These are phyloP conservation scores for Drosophila ercepeae DNA, from an alignment of 1,140 invertebrate species.

Conservation along the genomic window DNA sequence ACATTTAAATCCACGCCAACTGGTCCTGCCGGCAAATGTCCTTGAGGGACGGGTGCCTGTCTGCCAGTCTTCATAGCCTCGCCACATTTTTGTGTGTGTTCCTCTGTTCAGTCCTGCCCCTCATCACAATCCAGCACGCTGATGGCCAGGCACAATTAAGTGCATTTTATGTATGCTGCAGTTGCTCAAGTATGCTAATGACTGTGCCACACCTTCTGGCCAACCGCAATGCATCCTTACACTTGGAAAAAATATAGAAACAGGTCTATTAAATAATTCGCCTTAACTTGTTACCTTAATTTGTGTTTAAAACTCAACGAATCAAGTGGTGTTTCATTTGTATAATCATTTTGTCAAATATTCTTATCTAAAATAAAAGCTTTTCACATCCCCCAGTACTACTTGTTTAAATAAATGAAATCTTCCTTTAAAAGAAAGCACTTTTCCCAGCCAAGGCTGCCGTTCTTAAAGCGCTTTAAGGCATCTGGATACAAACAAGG, in stretches of 20 bases:
- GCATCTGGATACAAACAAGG: not conserved
- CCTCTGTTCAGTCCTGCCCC: conserved; percentile 1
- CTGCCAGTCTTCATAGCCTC: not conserved
- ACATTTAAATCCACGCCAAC: conserved; percentile 51
- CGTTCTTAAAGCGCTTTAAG: conserved; percentile 30
- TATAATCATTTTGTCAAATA: too few relatives aligned
- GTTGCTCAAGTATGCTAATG: conserved; percentile 78
- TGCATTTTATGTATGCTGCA: conserved; percentile 75
- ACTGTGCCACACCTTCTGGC: conserved; percentile 14
- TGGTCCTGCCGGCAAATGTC: conserved; percentile 23
- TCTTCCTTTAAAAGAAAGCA: too few relatives aligned
- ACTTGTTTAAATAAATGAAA: too few relatives aligned
- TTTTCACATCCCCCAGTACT: too few relatives aligned
- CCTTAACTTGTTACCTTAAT: too few relatives aligned
- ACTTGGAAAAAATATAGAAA: not conserved
- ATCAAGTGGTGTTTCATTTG: too few relatives aligned
- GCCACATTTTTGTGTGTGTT: not conserved
- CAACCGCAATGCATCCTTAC: not conserved
- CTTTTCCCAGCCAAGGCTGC: not conserved
- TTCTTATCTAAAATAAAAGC: too few relatives aligned
- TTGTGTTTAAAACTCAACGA: too few relatives aligned
- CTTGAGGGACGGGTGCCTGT: conserved; percentile 24
- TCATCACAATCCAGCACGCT: conserved; percentile 66
- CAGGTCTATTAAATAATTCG: too few relatives aligned
- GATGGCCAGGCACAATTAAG: conserved; percentile 75